phyloP scores from a whole-genome alignment of 2,797 vertebrate species.

The Notolabrus celidotus region DNA sequence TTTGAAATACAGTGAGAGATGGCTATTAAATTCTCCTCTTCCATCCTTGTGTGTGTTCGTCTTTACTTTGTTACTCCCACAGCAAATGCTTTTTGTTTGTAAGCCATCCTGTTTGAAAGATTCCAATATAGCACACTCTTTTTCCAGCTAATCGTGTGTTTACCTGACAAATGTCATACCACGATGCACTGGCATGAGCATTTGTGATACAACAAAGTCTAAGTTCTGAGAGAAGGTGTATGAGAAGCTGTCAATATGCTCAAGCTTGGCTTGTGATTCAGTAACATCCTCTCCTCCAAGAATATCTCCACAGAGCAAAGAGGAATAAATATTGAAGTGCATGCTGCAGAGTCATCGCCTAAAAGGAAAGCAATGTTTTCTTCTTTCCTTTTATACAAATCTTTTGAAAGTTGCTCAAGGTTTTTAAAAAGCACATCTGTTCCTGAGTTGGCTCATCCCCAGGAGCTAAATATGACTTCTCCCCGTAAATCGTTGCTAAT shows the following conservation, averaged over 20 bases:
- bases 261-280: slow-evolving; percentile 43
- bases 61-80: slow-evolving; percentile 21
- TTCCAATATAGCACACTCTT: slow-evolving; percentile 26
- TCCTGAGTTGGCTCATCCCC: slow-evolving; percentile 23
- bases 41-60: neutral
- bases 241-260: slow-evolving; percentile 40
- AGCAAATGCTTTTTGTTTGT: slow-evolving; percentile 16
- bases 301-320: slow-evolving; percentile 45
- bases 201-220: slow-evolving; percentile 29
- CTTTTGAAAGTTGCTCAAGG: slow-evolving; percentile 34
- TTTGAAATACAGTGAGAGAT: slow-evolving; percentile 51
- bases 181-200: slow-evolving; percentile 33
- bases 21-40: slow-evolving; percentile 40
- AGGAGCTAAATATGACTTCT: slow-evolving; percentile 30
- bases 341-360: slow-evolving; percentile 43
- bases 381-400: slow-evolving; percentile 20
- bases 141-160: slow-evolving; percentile 57
- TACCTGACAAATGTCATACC: slow-evolving; percentile 53
- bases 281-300: slow-evolving; percentile 30
- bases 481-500: slow-evolving; percentile 34
- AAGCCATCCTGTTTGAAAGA: slow-evolving; percentile 43
- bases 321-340: slow-evolving; percentile 38
- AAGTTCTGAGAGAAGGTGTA: slow-evolving; percentile 19
- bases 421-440: slow-evolving; percentile 51
- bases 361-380: slow-evolving; percentile 26